Conservation (phyloP, 2,797 vertebrate genomes). For the Aplochiton taeniatus region DNA sequence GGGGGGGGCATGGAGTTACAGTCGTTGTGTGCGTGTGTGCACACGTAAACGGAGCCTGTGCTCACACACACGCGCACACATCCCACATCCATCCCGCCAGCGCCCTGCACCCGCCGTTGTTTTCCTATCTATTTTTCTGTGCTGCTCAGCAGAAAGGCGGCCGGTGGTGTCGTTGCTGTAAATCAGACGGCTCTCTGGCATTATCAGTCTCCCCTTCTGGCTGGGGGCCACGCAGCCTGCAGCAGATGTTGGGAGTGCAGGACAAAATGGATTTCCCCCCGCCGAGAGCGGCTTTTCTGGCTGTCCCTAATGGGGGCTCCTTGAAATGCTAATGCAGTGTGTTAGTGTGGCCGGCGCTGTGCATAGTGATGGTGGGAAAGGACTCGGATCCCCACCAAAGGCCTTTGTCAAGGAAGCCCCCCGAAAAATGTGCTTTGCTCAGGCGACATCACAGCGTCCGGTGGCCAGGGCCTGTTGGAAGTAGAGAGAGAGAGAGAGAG, state of each 20-base stretch:
- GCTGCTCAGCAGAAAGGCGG: slow-evolving; percentile 28
- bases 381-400: slow-evolving; percentile 79
- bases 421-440: slow-evolving; percentile 81
- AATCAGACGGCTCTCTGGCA: slow-evolving; percentile 90
- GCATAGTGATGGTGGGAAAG: slow-evolving; percentile 88
- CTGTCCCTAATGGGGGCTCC: slow-evolving; percentile 86
- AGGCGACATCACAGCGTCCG: slow-evolving; percentile 69
- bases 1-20: not conserved
- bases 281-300: slow-evolving; percentile 89
- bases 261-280: slow-evolving; percentile 91
- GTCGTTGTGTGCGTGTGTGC: not conserved
- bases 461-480: slow-evolving; percentile 48
- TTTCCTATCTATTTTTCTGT: slow-evolving; percentile 7
- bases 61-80: no score
- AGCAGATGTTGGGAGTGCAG: slow-evolving; percentile 92
- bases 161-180: slow-evolving; percentile 81
- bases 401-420: slow-evolving; percentile 82
- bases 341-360: slow-evolving; percentile 84
- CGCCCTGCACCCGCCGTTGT: not conserved
- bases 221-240: slow-evolving; percentile 82
- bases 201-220: slow-evolving; percentile 91
- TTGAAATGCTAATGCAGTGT: slow-evolving; percentile 95
- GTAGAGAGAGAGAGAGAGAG: slow-evolving; percentile 29
- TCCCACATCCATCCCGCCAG: no score
- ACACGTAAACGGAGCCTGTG: no score